Evolutionary conservation across 2,113 vertebrate species (phyloP).

Genomic region (Heteronetta atricapilla): DNA sequence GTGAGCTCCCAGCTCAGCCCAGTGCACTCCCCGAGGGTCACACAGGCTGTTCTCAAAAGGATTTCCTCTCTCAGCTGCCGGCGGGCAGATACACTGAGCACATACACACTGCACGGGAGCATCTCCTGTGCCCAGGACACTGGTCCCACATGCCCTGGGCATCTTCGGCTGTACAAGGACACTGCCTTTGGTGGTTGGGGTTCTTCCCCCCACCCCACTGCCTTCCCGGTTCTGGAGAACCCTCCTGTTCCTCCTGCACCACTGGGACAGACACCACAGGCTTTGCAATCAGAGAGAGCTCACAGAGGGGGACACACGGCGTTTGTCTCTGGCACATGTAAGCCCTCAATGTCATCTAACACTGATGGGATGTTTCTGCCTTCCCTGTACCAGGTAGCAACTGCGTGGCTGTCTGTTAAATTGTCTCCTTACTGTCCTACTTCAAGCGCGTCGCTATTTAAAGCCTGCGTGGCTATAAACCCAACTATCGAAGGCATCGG

Average conservation of each 20-base stretch:
- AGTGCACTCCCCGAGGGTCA: neutral
- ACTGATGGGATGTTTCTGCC: neutral
- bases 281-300: too few species aligned
- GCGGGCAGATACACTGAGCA: fast-evolving
- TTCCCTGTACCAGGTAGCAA: neutral
- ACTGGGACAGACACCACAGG: too few species aligned
- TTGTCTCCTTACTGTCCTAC: neutral
- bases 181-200: too few species aligned
- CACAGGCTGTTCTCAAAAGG: neutral
- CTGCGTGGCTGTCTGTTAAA: neutral
- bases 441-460: fast-evolving
- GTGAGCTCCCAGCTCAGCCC: neutral
- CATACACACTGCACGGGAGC: neutral
- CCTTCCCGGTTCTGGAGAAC: too few species aligned
- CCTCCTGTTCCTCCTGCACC: too few species aligned
- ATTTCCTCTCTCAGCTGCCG: neutral
- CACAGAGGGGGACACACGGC: neutral
- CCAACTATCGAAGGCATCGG: neutral
- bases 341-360: neutral
- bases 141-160: fast-evolving
- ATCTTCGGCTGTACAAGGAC: neutral
- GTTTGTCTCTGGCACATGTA: fast-evolving
- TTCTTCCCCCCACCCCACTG: too few species aligned
- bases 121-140: neutral
- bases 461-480: neutral